phyloP scores from a whole-genome alignment of 1,140 invertebrate species.

The Asbolus verrucosus region DNA sequence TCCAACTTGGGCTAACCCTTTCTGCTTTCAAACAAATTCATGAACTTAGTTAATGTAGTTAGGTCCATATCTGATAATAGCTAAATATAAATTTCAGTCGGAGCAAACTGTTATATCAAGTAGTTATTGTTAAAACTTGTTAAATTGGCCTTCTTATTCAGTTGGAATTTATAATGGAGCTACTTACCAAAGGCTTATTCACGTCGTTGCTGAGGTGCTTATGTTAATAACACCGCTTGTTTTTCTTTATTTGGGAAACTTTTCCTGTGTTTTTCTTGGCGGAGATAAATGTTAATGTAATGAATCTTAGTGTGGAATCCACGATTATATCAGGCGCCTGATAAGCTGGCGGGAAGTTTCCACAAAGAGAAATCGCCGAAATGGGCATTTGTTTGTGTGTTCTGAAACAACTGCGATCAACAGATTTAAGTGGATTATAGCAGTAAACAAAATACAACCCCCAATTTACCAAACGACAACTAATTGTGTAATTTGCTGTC shows the following conservation, averaged over 20 bases:
- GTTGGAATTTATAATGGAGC: neutral
- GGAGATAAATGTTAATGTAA: neutral
- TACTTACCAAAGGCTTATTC: neutral
- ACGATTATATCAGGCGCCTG: neutral
- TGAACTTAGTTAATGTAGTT: constrained; percentile 21
- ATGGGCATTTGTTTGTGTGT: constrained; percentile 3
- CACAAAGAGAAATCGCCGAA: constrained; percentile 14
- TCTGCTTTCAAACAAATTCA: constrained; percentile 17
- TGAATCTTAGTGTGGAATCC: neutral
- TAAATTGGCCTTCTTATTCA: neutral
- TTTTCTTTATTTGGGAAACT: neutral
- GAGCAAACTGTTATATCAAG: constrained; percentile 1
- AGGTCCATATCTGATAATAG: constrained; percentile 22
- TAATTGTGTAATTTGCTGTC: too few species aligned
- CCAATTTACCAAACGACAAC: too few species aligned
- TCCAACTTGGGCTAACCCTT: constrained; percentile 13
- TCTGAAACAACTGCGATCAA: neutral
- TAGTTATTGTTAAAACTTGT: constrained; percentile 17
- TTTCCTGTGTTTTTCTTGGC: neutral
- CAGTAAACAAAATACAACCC: constrained; percentile 1
- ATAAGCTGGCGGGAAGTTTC: neutral
- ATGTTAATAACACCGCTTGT: constrained; percentile 1
- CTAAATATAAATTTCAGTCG: constrained; percentile 18
- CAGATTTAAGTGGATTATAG: constrained; percentile 5
- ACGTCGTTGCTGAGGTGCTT: neutral